Evolutionary conservation across 2,888 invertebrate genomes (phyloP), one percentile per base, ranked within the genome.

Genomic region (Agonopterix alstromeriana): DNA sequence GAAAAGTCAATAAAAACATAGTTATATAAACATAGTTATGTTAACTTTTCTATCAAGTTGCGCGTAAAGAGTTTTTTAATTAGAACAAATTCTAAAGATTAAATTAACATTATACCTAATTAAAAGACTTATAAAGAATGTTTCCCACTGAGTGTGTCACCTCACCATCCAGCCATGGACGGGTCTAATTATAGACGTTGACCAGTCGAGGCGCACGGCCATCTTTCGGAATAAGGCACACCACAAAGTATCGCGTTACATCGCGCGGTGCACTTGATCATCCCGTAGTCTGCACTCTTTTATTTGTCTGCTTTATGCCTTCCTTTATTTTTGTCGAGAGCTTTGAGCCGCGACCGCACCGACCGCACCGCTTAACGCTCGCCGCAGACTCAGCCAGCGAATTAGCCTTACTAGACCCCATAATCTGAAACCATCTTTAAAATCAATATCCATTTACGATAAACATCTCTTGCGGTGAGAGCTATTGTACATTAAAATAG

Each of bases 181-280:
- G 27, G 7, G 27, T 27, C 27, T 27, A 27, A 27, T 27, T 27
- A 27, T 27, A 27, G 27, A 27, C 27, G 27, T 62, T 64, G 69
- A 63, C 70, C 56, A 58, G 63, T 58, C 51, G 47, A 56, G 60
- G 56, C 50, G 61, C 46, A 48, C 48, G 46, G 56, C 53, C 63
- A 60, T 60, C 61, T 56, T 56, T 64, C 63, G 62, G 67, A 69
- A 75, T 79, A 77, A 76, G 69, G 76, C 75, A 70, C 76, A 69
- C 70, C 61, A 72, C 71, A 69, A 67, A 73, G 73, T 85, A 84
- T 86, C 86, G 67, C 66, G 75, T 86, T 85, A 83, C 86, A 80
- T 77, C 77, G 76, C 59, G 77, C 78, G 76, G 79, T 77, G 75
- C 77, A 82, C 82, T 83, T 85, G 85, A 85, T 84, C 84, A 82